These are phyloP conservation scores for Semaprochilodus insignis DNA, from an alignment of 2,797 vertebrate genomes.

Conservation along the genomic window DNA sequence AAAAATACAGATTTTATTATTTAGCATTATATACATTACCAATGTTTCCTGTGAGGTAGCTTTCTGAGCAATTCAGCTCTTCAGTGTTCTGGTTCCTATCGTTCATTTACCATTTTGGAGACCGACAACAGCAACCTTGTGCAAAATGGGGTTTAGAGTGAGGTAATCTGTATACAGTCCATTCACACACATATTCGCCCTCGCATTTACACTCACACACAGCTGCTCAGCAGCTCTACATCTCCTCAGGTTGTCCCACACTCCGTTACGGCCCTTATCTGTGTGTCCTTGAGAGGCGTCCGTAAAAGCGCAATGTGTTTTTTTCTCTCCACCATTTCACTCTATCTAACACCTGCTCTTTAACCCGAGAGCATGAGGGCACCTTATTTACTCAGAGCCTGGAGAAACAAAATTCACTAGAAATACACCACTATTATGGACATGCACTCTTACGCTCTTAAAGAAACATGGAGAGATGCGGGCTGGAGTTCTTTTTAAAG, in stretches of 20 bases:
- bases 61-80: too few species aligned
- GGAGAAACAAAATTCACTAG: background rate
- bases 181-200: conserved; percentile 22
- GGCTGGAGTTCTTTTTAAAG: too few species aligned
- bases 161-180: background rate
- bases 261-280: conserved; percentile 41
- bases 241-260: conserved; percentile 36
- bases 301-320: conserved; percentile 25
- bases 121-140: background rate
- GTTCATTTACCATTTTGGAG: background rate
- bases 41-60: too few species aligned
- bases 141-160: background rate
- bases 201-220: conserved; percentile 29
- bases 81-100: too few species aligned
- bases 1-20: too few species aligned
- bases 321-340: background rate
- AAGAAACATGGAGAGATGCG: too few species aligned
- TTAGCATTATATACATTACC: too few species aligned
- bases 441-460: background rate
- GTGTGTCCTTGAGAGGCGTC: conserved; percentile 42
- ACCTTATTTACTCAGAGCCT: conserved; percentile 5
- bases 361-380: background rate
- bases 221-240: conserved; percentile 15
- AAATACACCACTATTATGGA: background rate
- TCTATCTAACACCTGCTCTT: conserved; percentile 43